A percentile compares a stretch with the other conserved stretches of the same genome.
Conservation (phyloP, 2,888 invertebrate genomes). For the Ceraclea dissimilis region DNA sequence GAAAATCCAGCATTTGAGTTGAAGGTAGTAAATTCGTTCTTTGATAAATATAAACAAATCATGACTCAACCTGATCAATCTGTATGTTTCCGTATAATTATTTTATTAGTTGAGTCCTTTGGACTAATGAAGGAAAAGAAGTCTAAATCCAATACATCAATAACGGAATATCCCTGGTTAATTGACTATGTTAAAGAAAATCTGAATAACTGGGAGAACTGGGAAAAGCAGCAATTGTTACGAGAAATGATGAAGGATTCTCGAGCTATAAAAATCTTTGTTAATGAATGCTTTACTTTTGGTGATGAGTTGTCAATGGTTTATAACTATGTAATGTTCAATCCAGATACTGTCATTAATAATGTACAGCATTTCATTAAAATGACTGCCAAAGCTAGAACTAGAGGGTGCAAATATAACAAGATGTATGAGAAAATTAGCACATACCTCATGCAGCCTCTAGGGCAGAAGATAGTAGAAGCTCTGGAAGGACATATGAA, state of each 20-base stretch:
- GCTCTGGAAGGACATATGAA: not conserved
- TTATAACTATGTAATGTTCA: not conserved
- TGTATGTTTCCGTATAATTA: too few relatives aligned
- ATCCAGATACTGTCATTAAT: not conserved
- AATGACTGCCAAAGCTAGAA: too few relatives aligned
- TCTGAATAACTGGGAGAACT: not conserved
- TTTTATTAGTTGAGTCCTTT: too few relatives aligned
- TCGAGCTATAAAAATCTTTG: not conserved
- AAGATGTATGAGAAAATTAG: conserved; percentile 21
- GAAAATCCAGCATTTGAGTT: conserved; percentile 27
- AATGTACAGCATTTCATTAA: not conserved
- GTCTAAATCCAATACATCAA: not conserved
- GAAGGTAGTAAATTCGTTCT: conserved; percentile 27
- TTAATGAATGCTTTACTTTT: not conserved
- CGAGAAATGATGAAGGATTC: not conserved
- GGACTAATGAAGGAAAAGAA: not conserved
- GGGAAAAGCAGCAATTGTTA: not conserved
- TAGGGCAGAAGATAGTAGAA: conserved; percentile 25
- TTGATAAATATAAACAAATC: conserved; percentile 15
- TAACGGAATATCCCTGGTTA: not conserved
- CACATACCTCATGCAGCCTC: conserved; percentile 16
- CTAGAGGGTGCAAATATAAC: too few relatives aligned
- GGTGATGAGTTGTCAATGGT: not conserved
- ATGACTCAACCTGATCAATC: not conserved
- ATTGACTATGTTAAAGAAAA: not conserved